Evolutionary conservation across 2,113 vertebrate genomes (phyloP), one percentile per base, ranked within the genome.

Genomic region (Plectropomus leopardus): DNA sequence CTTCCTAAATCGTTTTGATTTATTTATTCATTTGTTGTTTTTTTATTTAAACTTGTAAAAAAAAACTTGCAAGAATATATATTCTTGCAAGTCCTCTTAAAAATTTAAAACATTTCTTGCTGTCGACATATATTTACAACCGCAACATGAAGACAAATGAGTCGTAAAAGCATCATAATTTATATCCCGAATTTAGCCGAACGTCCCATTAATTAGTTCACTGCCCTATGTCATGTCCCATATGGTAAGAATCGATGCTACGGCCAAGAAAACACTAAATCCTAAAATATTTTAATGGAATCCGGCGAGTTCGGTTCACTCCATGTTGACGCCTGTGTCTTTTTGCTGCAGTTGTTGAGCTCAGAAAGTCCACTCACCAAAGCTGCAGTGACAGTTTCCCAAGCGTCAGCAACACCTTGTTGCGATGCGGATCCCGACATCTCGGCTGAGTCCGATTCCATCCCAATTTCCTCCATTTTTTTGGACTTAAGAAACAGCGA

Each of bases 331-430:
- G 3, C 5, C 13, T 30, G 1, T 6, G 16, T 36, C 36, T n/a
- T 7, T 17, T 23, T 15, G 5, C n/a, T n/a, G n/a, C n/a, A n/a
- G n/a, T n/a, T n/a, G n/a, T n/a, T n/a, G n/a, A n/a, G 9, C 44
- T 21, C 0, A 32, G 4, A 2, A 19, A 5, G 23, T 44, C 23
- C 6, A 83, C 95, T 93, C 86, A 95, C 95, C 93, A 96, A 45
- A 36, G 88, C 89, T 9, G 90, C 64, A 7, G 94, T 93, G 36
- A 95, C 94, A 0, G 81, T 86, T 15, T 94, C 92, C 95, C 95
- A 96, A 4, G 94, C 94, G 14, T 42, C 84, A 2, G 93, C 70
- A 1, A 93, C 74, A 2, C 84, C 76, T 2, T 26, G 67, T 3
- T n/a, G 47, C 0, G 75, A 17, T n/a, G 67, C 64, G 0, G 85